Evolutionary conservation across 64 coral and sea anemone species (phyloP).

Genomic region (Stichodactyla helianthus): DNA sequence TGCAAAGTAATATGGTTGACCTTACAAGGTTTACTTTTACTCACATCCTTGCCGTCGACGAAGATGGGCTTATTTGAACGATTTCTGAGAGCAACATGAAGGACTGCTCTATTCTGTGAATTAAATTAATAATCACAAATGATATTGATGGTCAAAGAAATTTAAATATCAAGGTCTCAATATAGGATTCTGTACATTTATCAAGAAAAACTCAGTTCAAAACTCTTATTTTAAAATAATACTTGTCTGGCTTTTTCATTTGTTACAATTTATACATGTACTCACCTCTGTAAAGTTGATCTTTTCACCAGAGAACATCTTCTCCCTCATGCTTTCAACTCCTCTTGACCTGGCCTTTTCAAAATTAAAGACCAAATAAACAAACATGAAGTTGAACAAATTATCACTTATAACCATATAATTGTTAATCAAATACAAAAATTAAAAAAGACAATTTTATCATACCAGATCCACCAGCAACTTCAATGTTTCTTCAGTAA

Average conservation of each 20-base stretch:
- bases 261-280: neutral
- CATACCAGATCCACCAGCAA: conserved; percentile 75
- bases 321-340: conserved; percentile 68
- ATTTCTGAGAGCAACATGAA: conserved; percentile 93
- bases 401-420: too few species aligned
- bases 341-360: conserved; percentile 54
- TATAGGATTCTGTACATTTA: too few species aligned
- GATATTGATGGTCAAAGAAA: too few species aligned
- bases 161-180: neutral
- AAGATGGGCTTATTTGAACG: conserved; percentile 77
- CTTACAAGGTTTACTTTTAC: neutral
- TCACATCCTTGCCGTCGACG: conserved; percentile 95
- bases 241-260: neutral
- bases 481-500: conserved; percentile 87
- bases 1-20: neutral
- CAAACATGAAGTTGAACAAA: too few species aligned
- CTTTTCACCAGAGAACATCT: conserved; percentile 95
- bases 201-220: too few species aligned
- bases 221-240: too few species aligned
- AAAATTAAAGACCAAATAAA: neutral
- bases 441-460: too few species aligned
- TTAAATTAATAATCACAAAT: neutral
- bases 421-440: too few species aligned
- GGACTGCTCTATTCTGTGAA: conserved; percentile 81
- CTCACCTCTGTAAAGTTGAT: conserved; percentile 99